A percentile compares a stretch with the other conserved stretches of the same genome.
Conservation (phyloP, 2,113 vertebrate species). For the Corythaixoides concolor region DNA sequence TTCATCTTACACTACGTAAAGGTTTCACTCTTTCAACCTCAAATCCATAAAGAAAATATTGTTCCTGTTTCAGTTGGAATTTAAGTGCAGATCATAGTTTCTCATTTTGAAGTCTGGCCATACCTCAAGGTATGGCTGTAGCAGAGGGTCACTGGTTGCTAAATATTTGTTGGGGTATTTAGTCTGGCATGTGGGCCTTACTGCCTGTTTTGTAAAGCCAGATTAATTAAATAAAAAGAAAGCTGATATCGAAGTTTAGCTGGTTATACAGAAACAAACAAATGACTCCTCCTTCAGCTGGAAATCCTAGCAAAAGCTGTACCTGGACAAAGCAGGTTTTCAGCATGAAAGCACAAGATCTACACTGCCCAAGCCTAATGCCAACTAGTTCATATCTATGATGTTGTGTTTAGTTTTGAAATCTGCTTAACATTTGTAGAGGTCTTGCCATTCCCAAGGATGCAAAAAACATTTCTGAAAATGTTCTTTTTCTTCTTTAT, state of each 20-base stretch:
- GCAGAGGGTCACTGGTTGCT: neutral
- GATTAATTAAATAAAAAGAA: neutral
- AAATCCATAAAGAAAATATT: neutral
- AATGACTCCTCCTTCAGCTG: neutral
- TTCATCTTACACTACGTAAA: neutral
- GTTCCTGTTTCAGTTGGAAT: neutral
- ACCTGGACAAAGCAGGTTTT: neutral
- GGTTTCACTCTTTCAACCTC: neutral
- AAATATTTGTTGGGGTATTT: neutral
- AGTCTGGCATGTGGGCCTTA: neutral
- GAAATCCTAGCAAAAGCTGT: neutral
- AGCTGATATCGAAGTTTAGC: neutral
- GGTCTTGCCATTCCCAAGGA: neutral
- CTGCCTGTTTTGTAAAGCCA: neutral
- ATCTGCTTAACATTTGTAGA: neutral
- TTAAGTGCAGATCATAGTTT: neutral
- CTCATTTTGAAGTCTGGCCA: neutral
- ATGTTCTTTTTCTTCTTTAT: neutral
- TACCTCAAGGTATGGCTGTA: neutral
- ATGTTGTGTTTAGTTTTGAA: neutral
- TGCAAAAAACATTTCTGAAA: neutral
- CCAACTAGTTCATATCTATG: neutral
- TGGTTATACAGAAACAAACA: neutral
- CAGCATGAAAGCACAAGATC: neutral
- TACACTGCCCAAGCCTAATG: neutral